These are phyloP conservation scores for Anguilla marmorata DNA, from an alignment of 2,797 vertebrate species.

Conservation along the genomic window DNA sequence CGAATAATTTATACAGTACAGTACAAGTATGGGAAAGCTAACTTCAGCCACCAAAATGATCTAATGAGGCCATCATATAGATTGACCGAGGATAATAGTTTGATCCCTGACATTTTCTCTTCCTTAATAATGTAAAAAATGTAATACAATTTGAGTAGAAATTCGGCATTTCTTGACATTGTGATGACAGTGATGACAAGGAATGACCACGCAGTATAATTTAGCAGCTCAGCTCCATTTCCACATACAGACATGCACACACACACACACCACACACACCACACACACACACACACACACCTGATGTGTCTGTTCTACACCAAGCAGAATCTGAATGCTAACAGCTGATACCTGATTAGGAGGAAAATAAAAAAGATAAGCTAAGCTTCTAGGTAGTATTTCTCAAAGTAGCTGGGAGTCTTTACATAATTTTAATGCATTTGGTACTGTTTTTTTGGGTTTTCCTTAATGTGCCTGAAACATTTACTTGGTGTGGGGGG, in stretches of 20 bases:
- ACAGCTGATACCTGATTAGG: background rate
- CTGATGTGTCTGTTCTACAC: background rate
- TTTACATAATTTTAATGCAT: background rate
- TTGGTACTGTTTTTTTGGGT: background rate
- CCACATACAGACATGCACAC: background rate
- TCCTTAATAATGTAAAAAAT: background rate
- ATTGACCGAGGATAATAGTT: background rate
- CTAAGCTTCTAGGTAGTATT: background rate
- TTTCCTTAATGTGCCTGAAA: too few relatives aligned
- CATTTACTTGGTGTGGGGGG: too few relatives aligned
- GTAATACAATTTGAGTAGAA: background rate
- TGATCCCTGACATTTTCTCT: background rate
- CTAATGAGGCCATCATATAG: background rate
- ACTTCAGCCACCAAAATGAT: background rate
- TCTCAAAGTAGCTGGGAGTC: background rate
- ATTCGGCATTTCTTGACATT: background rate
- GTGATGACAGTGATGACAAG: background rate
- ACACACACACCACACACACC: background rate
- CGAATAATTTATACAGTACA: background rate
- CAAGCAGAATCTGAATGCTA: background rate
- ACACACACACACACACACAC: background rate
- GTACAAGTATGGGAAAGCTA: background rate
- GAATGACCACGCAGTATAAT: background rate
- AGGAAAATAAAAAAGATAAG: background rate
- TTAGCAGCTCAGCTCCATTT: background rate